Base-by-base conservation (phyloP, 2,888 invertebrate genomes). In the Chesias legatella region DNA sequence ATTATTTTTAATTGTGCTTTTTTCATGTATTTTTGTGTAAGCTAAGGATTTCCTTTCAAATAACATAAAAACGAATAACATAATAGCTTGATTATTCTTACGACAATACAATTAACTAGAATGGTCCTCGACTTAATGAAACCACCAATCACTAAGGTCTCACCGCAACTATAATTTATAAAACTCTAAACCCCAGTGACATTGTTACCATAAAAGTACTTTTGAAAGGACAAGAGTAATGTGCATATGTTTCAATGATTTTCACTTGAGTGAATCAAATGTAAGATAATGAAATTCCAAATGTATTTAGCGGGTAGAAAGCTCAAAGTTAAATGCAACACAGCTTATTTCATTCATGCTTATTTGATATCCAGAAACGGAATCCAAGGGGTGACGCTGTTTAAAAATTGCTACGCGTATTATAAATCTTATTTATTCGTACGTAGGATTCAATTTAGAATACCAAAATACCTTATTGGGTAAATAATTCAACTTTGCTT, bases 231-330 rank as follows among this genome's bases (percentile, higher is more conserved):
- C 64, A 65, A 73, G n/a, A n/a, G 71, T 72, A 62, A 57, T 66
- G 54, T 62, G 64, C 80, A 78, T 79, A 80, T 78, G 78, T 69
- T 78, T 64, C 53, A 59, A 56, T 52, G 48, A 64, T 53, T 64
- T 40, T 55, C 44, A 32, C 34, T 41, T 34, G 25, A 28, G 24
- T 24, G 26, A 31, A 32, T 28, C 0, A 11, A 25, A 9, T n/a
- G 7, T 5, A 13, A 6, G 1, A 5, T 26, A 6, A 2, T 20
- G 24, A 7, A 41, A 20, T 10, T 23, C 8, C 6, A 33, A 24
- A 39, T 25, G 27, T 38, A 43, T 0, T 0, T 1, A 3, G 3
- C 23, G 2, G 6, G 1, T 11, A 27, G 35, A 43, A 6, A 10
- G 23, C 8, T 6, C 25, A 26, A 17, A 37, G 26, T 20, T 13